Evolutionary conservation across 1,140 invertebrate genomes (phyloP), one percentile per base, ranked within the genome.

Genomic region (Hycleus phaleratus): DNA sequence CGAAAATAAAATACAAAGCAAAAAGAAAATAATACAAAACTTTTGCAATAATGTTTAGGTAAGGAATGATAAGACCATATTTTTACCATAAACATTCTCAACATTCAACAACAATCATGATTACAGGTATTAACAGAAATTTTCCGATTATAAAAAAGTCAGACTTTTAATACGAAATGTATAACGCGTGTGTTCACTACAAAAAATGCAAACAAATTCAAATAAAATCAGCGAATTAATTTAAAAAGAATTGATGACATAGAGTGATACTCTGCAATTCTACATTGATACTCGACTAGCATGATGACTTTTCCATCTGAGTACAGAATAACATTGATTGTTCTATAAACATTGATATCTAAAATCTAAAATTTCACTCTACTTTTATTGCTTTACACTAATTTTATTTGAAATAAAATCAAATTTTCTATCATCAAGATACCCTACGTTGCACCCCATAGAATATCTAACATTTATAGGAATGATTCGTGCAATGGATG

Each of bases 1-100:
- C 51, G 57, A 52, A 52, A 61, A 61, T 52, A 57, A 61, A 48
- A 43, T 61, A 48, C 25, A 58, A 53, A 58, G 47, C 46, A 61
- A 48, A 57, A 18, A 18, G 18, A 18, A 18, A 43, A 58, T 42
- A 54, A 52, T 48, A 46, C 54, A 49, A 52, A 53, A 60, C 52
- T 38, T 26, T 32, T 8, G 58, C 12, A 49, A 61, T 49, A 54
- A 52, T 56, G 55, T 61, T 58, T 58, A 54, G 63, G 60, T 58
- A 52, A 65, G 63, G 63, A 65, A 65, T 65, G 56, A 60, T 59
- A 62, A 55, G 43, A 56, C 55, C 57, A 62, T 58, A 58, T 59
- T 54, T 62, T 65, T 58, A 59, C 59, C 51, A 45, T 45, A 47
- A 57, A 53, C 53, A 55, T 56, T 46, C 38, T 47, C 50, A 59